Conservation (phyloP, 2,113 vertebrate species). For the Otolemur garnettii region DNA sequence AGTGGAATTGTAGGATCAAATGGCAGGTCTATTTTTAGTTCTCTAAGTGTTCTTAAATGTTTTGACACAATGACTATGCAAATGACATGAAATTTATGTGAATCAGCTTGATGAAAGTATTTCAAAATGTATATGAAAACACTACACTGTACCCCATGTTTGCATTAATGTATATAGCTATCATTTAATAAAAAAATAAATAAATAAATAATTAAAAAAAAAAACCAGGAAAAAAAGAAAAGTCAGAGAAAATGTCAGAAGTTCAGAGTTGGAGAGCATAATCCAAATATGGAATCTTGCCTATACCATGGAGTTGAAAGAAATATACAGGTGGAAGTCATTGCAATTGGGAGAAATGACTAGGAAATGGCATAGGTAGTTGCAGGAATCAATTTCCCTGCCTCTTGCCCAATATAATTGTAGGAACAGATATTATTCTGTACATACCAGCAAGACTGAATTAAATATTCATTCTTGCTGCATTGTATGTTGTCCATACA, state of each 20-base stretch:
- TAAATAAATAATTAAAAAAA: too few relatives aligned
- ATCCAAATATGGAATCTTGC: conserved; percentile 9
- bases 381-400: neutral
- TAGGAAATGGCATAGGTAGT: neutral
- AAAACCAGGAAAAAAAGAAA: too few relatives aligned
- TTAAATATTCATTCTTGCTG: conserved; percentile 32
- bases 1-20: too few relatives aligned
- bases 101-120: too few relatives aligned
- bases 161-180: too few relatives aligned
- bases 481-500: neutral
- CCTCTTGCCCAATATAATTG: neutral
- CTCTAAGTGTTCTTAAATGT: too few relatives aligned
- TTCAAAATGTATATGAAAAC: too few relatives aligned
- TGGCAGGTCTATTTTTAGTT: too few relatives aligned
- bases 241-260: conserved; percentile 23
- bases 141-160: too few relatives aligned
- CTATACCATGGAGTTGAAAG: conserved; percentile 8
- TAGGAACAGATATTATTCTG: neutral
- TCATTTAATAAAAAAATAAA: too few relatives aligned
- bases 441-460: neutral
- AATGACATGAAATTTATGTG: too few relatives aligned
- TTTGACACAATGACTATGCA: too few relatives aligned
- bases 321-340: neutral
- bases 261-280: conserved; percentile 1
- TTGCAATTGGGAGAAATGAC: conserved; percentile 17